A percentile compares a stretch with the other conserved stretches of the same genome.
Conservation (phyloP, 2,888 invertebrate genomes). For the Graphium colonna region DNA sequence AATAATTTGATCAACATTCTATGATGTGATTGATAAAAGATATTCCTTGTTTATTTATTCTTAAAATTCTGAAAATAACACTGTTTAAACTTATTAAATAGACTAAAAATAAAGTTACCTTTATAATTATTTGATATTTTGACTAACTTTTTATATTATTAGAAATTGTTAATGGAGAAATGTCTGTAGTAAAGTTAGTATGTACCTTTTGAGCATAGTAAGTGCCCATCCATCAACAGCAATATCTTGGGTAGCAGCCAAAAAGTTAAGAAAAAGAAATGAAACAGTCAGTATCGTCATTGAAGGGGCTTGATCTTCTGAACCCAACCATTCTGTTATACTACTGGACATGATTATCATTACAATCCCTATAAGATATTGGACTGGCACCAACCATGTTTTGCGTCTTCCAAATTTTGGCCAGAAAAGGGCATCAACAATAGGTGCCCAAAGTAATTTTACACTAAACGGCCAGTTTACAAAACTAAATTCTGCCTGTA, state of each 20-base stretch:
- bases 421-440: conserved; percentile 96
- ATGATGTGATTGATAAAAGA: too few relatives aligned
- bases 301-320: conserved; percentile 81
- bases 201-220: conserved; percentile 97
- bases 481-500: conserved; percentile 94
- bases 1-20: too few relatives aligned
- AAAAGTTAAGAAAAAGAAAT: conserved; percentile 95
- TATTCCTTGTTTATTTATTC: too few relatives aligned
- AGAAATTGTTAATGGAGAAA: too few relatives aligned
- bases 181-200: too few relatives aligned
- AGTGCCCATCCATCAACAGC: conserved; percentile 99
- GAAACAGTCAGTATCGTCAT: conserved; percentile 89
- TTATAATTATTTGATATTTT: too few relatives aligned
- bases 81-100: too few relatives aligned
- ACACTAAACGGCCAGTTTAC: conserved; percentile 95
- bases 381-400: conserved; percentile 96
- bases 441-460: conserved; percentile 98
- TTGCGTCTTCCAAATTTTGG: conserved; percentile 94
- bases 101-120: too few relatives aligned
- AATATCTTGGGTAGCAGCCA: conserved; percentile 99
- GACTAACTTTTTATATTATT: too few relatives aligned
- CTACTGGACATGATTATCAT: conserved; percentile 92
- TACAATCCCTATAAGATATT: conserved; percentile 93
- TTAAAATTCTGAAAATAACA: too few relatives aligned
- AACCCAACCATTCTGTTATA: conserved; percentile 89